A percentile compares a stretch with the other conserved stretches of the same genome.
Conservation (phyloP, 2,797 vertebrate species). For the Enteromius anoplus region DNA sequence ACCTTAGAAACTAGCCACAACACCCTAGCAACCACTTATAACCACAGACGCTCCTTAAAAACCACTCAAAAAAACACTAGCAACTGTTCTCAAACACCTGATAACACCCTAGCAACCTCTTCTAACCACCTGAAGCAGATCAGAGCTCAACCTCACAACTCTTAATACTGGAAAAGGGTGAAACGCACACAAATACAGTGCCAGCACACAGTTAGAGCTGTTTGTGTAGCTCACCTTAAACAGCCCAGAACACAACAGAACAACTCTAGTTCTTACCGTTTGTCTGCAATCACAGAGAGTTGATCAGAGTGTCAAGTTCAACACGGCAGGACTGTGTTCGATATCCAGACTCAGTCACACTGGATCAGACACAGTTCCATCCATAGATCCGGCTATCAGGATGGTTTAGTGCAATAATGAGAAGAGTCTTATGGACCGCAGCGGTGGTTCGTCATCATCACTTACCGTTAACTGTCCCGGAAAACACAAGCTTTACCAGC, state of each 20-base stretch:
- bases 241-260: background rate
- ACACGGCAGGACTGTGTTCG: background rate
- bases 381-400: background rate
- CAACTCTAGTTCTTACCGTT: background rate
- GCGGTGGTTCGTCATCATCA: conserved; percentile 2
- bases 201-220: background rate
- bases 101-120: background rate
- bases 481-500: background rate
- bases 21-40: background rate
- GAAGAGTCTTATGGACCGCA: conserved; percentile 11
- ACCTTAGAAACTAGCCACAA: background rate
- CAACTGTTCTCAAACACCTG: too few species aligned
- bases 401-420: background rate
- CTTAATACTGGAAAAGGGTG: too few species aligned
- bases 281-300: background rate
- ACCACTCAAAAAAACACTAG: background rate
- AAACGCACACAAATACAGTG: background rate
- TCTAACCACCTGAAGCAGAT: background rate
- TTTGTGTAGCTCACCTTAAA: background rate
- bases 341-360: background rate
- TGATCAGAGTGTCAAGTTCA: background rate
- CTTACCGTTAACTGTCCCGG: conserved; percentile 39
- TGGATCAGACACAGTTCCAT: background rate
- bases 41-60: background rate
- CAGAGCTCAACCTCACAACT: background rate